Evolutionary conservation across 2,797 vertebrate genomes (phyloP), one percentile per base, ranked within the genome.

Genomic region (Rhincodon typus): DNA sequence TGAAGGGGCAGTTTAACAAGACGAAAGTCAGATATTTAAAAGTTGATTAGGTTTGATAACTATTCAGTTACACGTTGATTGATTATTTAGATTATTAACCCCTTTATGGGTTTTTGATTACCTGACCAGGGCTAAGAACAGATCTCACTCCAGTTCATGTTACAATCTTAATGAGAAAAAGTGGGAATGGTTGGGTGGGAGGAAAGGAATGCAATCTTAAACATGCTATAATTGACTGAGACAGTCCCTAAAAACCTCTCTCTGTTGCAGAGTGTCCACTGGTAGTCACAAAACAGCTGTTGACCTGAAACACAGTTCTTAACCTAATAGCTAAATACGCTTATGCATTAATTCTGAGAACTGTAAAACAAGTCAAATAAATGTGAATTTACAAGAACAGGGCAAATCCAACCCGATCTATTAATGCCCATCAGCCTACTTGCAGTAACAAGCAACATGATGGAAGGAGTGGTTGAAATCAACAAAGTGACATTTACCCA

Each of bases 51-150:
- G 67, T 46, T 27, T 50, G 42, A 74, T 94, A 94, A 94, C 23
- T 94, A 70, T 34, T 46, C 66, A 46, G 93, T 72, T 72, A 70
- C 38, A 46, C 0, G 42, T 72, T 72, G 67, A 72, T 70, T 72
- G 93, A 74, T 72, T 72, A 84, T 90, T 30, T 91, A 30, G 8
- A 72, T 94, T 94, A 94, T 94, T 94, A 94, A 94, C 70, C 93
- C 67, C 69, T 94, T 94, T 94, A 88, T 69, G 19, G 66, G 91
- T 15, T 69, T 94, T 94, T 67, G 66, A 94, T 94, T 23, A 50
- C 21, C 67, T 72, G 93, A 94, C 42, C 57, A 46, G 82, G 42
- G 27, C 93, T 50, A 50, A 46, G 67, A 70, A 70, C 19, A 19
- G 91, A 57, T n/a, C 42, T 94, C 15, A 66, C 13, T 91, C 88